Evolutionary conservation across 2,888 invertebrate species (phyloP), one percentile per base, ranked within the genome.

Genomic region (Apamea anceps): DNA sequence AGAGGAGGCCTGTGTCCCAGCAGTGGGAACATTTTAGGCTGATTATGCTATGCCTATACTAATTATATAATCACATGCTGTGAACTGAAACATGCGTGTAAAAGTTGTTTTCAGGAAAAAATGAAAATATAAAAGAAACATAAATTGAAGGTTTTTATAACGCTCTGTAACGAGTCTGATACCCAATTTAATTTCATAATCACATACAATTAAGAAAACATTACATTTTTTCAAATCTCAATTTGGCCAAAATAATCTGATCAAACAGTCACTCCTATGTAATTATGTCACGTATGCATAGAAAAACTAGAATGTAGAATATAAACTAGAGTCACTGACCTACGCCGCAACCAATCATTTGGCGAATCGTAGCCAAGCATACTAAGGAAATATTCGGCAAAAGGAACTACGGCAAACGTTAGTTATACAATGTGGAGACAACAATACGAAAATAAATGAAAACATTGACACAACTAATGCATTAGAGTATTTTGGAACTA

Each of bases 281-380:
- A 85, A 81, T 80, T 80, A 74, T 70, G 78, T 81, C 85, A 89
- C 77, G 60, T 82, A 70, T 74, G 32, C 32, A 25, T 48, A 68
- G 42, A 68, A 83, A 81, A 88, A 79, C 68, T 70, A 37, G 63
- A 10, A 37, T 28, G 42, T 42, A n/a, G 6, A 63, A 63, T 75
- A 83, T 80, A 85, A 80, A 75, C n/a, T n/a, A n/a, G 21, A 75
- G 89, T 83, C 88, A 88, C 18, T 89, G 83, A 88, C 83, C 87
- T 76, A 70, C 42, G 57, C 67, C 60, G 32, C 75, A 66, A 68
- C 72, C 37, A 76, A 71, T 37, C 21, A 77, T 71, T 70, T 66
- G 32, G 77, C 48, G 48, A 77, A 80, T 78, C 37, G 32, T 60
- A 28, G 75, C 51, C 54, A 63, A n/a, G n/a, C 48, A 45, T 42